Evolutionary conservation across 2,113 vertebrate species (phyloP), one percentile per base, ranked within the genome.

Genomic region (Henicopernis longicauda): DNA sequence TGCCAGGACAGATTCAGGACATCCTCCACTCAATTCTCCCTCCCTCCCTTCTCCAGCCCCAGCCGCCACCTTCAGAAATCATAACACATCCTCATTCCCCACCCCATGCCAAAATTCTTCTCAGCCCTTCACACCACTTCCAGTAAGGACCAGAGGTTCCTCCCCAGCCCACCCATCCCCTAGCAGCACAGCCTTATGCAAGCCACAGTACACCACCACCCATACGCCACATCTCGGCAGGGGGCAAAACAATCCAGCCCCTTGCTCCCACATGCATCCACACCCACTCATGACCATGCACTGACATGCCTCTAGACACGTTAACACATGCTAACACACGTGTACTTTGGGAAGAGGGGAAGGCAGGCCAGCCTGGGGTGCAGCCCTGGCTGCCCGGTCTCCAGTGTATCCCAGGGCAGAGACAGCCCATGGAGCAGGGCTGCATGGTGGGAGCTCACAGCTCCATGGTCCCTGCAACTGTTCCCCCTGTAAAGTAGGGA

Each of bases 251-350:
- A 31, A 67, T 7, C 65, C 80, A 16, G 59, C 52, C 95, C 74
- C 70, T 54, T 4, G 7, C 82, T 90, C 74, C 76, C 82, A 58
- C 81, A 6, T 3, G 32, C 67, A 63, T 42, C 55, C 85, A 87
- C 94, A 40, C 95, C 93, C 85, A 74, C 63, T 80, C 76, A 6
- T 6, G 57, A 55, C 93, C 61, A 6, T 71, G 96, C 82, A 4
- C 78, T 7, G 74, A 62, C 95, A 73, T 8, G 91, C 74, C 80
- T 23, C 40, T 8, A 49, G 91, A 62, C 73, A 13, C 2, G 50
- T 54, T 42, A 65, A 47, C 88, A 66, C 93, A 72, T 0, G 58
- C 47, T 52, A 29, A 49, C 87, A 89, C 86, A 42, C 10, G 16
- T 63, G 85, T 85, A 90, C 90, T n/a, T 5, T 6, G 16, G 78